Conservation (phyloP, 2,797 vertebrate species). For the Sarcoramphus papa region DNA sequence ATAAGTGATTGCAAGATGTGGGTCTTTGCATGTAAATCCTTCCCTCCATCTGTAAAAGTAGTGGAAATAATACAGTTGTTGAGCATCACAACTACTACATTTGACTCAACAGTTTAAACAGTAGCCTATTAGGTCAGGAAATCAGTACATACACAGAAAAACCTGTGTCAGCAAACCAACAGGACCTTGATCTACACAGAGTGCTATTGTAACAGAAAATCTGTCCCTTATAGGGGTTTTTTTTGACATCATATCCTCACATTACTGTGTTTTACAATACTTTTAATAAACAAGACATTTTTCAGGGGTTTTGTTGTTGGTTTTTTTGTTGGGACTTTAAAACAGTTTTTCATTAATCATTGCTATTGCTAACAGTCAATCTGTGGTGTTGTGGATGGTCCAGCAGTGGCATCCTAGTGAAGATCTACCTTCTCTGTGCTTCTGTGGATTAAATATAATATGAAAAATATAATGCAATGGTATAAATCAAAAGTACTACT, state of each 20-base stretch:
- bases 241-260: not conserved
- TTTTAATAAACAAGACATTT: not conserved
- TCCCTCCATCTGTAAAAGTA: not conserved
- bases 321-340: not conserved
- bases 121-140: not conserved
- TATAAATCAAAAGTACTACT: not conserved
- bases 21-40: not conserved
- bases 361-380: not conserved
- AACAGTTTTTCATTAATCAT: not conserved
- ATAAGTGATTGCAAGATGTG: not conserved
- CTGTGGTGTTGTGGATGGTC: not conserved
- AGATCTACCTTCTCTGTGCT: not conserved
- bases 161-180: not conserved
- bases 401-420: not conserved
- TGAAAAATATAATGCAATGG: not conserved
- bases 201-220: not conserved
- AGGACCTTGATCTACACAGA: not conserved
- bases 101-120: not conserved
- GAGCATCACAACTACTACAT: not conserved
- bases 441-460: not conserved
- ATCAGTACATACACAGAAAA: not conserved
- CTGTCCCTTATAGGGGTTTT: not conserved
- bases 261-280: not conserved
- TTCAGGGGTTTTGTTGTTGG: not conserved
- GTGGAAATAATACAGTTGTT: not conserved